A percentile compares a stretch with the other conserved stretches of the same genome.
phyloP scores from a whole-genome alignment of 2,888 invertebrate species.

The Eudemis profundana region DNA sequence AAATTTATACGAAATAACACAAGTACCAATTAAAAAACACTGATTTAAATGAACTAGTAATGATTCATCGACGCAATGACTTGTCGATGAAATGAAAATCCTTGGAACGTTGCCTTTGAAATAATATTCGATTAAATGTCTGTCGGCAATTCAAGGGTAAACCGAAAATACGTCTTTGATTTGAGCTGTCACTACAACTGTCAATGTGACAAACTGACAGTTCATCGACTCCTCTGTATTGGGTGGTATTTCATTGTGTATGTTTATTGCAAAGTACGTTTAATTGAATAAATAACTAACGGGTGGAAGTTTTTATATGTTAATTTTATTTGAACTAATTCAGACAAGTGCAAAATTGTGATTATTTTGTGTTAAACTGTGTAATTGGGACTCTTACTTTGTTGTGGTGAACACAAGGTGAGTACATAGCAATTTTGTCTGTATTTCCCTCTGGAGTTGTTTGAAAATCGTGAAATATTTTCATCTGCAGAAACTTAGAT shows the following conservation, averaged over 20 bases:
- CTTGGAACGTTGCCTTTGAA: too few relatives aligned
- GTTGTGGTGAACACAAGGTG: slow-evolving; percentile 27
- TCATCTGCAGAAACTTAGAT: not conserved
- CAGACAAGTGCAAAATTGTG: not conserved
- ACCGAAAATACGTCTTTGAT: slow-evolving; percentile 17
- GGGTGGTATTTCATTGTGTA: slow-evolving; percentile 3
- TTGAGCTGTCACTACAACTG: slow-evolving; percentile 28
- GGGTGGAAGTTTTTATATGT: not conserved
- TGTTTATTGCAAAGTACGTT: slow-evolving; percentile 12
- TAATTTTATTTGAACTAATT: not conserved
- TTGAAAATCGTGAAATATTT: not conserved
- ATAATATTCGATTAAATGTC: too few relatives aligned
- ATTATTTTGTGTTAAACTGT: slow-evolving; percentile 3
- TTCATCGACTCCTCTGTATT: not conserved
- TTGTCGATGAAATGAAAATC: too few relatives aligned
- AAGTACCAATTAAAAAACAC: too few relatives aligned
- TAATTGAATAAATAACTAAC: slow-evolving; percentile 7
- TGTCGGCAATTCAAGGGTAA: too few relatives aligned
- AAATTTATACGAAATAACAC: too few relatives aligned
- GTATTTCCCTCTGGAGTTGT: slow-evolving; percentile 4
- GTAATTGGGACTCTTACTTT: slow-evolving; percentile 10
- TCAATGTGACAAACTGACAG: slow-evolving; percentile 37
- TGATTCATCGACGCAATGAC: too few relatives aligned
- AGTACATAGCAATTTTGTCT: slow-evolving; percentile 17
- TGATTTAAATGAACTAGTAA: too few relatives aligned